Evolutionary conservation across 1,140 invertebrate species (phyloP).

Genomic region (Nasonia giraulti): DNA sequence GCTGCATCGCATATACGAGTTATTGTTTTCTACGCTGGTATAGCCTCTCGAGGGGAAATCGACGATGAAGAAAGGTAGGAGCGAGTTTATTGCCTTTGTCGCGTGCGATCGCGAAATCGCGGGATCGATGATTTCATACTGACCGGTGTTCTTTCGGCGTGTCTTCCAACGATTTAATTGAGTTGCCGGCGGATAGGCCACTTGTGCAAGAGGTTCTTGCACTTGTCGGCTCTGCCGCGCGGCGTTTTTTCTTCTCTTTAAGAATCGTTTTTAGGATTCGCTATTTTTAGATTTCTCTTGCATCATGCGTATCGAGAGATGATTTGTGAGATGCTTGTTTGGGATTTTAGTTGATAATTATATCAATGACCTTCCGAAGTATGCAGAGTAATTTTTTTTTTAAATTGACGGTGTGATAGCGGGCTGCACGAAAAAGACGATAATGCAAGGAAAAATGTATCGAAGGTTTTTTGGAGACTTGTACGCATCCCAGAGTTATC

Average conservation of each 20-base stretch:
- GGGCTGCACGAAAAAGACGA: too few relatives aligned
- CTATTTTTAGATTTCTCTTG: neutral
- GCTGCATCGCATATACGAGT: neutral
- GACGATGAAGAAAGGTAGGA: neutral
- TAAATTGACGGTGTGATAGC: too few relatives aligned
- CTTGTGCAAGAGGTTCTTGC: slow-evolving; percentile 17
- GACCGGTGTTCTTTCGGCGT: neutral
- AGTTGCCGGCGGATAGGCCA: neutral
- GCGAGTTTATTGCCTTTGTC: neutral
- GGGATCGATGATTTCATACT: neutral
- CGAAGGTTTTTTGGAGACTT: too few relatives aligned
- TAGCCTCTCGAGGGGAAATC: neutral
- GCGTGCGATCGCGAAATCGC: neutral
- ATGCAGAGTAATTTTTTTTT: too few relatives aligned
- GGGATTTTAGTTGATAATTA: neutral
- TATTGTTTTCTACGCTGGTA: neutral
- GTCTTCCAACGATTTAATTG: neutral
- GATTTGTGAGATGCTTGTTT: too few relatives aligned
- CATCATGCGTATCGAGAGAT: too few relatives aligned
- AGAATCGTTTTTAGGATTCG: too few relatives aligned
- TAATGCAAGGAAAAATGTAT: too few relatives aligned
- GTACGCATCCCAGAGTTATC: too few relatives aligned
- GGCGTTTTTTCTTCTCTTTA: too few relatives aligned
- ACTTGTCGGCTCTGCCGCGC: neutral
- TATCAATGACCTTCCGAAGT: too few relatives aligned